These are phyloP conservation scores for Pseudopipra pipra DNA, from an alignment of 2,113 vertebrate genomes.

Conservation along the genomic window DNA sequence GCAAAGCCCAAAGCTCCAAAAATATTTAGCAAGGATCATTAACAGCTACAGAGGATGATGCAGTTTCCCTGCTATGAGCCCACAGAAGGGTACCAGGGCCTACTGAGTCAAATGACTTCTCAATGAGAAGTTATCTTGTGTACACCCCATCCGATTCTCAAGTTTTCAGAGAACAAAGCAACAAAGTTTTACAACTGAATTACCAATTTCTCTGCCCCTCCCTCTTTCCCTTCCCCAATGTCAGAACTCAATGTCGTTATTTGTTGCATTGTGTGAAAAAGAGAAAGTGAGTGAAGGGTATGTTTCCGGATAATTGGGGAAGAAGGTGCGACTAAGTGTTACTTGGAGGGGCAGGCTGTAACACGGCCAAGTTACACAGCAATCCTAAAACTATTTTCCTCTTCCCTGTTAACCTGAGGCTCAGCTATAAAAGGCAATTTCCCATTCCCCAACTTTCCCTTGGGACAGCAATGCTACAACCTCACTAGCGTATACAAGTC, in stretches of 20 bases:
- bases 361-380: not conserved
- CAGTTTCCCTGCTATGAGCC: not conserved
- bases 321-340: not conserved
- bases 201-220: not conserved
- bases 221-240: not conserved
- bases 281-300: not conserved
- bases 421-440: slow-evolving; percentile 18
- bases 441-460: slow-evolving; percentile 4
- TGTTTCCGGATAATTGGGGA: not conserved
- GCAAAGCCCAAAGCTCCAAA: not conserved
- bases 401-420: not conserved
- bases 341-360: not conserved
- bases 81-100: not conserved
- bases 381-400: not conserved
- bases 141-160: not conserved
- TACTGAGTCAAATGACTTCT: not conserved
- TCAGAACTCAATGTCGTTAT: not conserved
- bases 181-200: not conserved
- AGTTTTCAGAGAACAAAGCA: not conserved
- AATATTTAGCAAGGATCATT: not conserved
- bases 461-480: not conserved
- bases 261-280: not conserved
- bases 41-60: not conserved
- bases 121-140: not conserved
- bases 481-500: slow-evolving; percentile 19